Evolutionary conservation across 53 echinoderm and acorn worm genomes (phyloP), one percentile per base, ranked within the genome.

Genomic region (Echinometra lucunter): DNA sequence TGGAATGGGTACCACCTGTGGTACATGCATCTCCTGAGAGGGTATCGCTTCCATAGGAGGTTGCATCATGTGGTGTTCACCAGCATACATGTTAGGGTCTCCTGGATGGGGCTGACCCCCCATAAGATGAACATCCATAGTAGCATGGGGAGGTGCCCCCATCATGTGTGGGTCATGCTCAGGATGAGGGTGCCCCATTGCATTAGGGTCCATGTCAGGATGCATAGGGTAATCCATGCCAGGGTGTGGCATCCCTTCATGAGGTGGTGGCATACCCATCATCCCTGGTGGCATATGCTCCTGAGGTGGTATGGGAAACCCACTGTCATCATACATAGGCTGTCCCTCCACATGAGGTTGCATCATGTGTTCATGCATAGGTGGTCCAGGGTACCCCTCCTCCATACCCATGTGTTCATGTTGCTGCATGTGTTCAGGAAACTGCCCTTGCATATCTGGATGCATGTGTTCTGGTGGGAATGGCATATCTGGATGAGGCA

Each of bases 401-500:
- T 94, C 95, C 96, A 96, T 95, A 19, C 96, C 96, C 66, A 95
- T 89, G 27, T 95, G 96, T 15, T 95, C 91, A 23, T 94, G 96
- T 16, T 89, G 72, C 92, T 92, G 92, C 92, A 70, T 72, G 16
- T 45, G 74, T 25, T 57, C 87, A 21, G 91, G 95, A 47, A 95
- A 95, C 45, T 74, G 92, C 5, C 91, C 91, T 80, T 91, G 95
- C 96, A 96, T 95, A 53, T 94, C 96, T 27, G 96, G 96, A 58
- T 95, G 94, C 49, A 93, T 74, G 25, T 93, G 95, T 1, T 95
- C 90, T 13, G 93, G 96, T 10, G 44, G 57, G 27, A 83, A 94
- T 60, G 81, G 70, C 82, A 44, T 66, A 37, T 63, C 83, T 42
- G 72, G 95, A 66, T 63, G 72, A 5, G 25, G 66, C 88, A 95